Evolutionary conservation across 2,888 invertebrate species (phyloP).

Genomic region (Abrostola triplasia): DNA sequence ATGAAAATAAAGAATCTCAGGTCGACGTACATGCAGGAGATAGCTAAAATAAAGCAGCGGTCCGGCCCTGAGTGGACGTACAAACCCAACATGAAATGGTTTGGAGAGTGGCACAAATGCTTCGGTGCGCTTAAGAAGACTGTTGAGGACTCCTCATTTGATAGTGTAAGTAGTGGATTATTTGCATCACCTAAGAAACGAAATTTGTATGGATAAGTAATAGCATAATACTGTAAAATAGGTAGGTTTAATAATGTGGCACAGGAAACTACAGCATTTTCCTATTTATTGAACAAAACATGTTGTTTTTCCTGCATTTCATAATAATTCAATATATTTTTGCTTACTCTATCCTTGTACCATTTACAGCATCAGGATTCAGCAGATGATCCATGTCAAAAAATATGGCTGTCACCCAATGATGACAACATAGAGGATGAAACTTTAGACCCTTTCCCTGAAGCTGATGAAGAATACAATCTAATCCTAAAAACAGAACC

Average conservation of each 20-base stretch:
- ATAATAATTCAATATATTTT: neutral
- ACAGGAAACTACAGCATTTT: too few species aligned
- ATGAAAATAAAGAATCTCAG: slow-evolving; percentile 74
- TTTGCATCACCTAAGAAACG: too few species aligned
- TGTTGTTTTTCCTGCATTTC: too few species aligned
- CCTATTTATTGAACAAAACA: too few species aligned
- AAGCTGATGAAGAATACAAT: slow-evolving; percentile 60
- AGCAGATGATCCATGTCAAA: slow-evolving; percentile 53
- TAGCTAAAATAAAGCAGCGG: slow-evolving; percentile 71
- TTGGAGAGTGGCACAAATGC: slow-evolving; percentile 70
- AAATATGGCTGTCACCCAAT: slow-evolving; percentile 57
- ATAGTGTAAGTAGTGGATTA: slow-evolving; percentile 46
- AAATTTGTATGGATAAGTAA: too few species aligned
- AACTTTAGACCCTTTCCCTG: slow-evolving; percentile 61
- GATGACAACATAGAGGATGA: slow-evolving; percentile 50
- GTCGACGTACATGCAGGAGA: slow-evolving; percentile 75
- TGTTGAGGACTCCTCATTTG: slow-evolving; percentile 47
- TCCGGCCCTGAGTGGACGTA: slow-evolving; percentile 64
- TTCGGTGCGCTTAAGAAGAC: slow-evolving; percentile 49
- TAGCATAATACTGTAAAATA: too few species aligned
- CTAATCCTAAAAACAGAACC: slow-evolving; percentile 69
- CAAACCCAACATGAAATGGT: slow-evolving; percentile 75
- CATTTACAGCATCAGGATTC: slow-evolving; percentile 51
- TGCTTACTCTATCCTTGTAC: neutral
- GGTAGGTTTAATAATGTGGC: too few species aligned